These are phyloP conservation scores for Agrotis exclamationis DNA, from an alignment of 2,888 invertebrate genomes.

Conservation along the genomic window DNA sequence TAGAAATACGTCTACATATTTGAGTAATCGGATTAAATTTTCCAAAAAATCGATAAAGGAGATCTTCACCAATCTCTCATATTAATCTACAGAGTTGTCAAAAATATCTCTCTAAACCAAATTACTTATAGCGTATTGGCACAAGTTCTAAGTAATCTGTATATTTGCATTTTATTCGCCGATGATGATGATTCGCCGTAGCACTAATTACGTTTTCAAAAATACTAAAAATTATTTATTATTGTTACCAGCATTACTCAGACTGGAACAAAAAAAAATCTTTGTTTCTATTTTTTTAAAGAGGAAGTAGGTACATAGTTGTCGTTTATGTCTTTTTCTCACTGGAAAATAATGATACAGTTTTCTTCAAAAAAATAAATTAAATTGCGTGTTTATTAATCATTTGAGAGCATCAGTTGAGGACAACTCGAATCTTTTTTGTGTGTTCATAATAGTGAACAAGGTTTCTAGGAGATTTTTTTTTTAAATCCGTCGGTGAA, in stretches of 20 bases:
- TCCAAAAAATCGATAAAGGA: background rate
- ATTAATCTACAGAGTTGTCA: background rate
- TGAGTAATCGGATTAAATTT: background rate
- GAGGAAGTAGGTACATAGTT: rapidly evolving
- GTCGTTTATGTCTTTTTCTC: background rate
- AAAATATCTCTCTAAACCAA: background rate
- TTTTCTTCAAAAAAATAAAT: too few relatives aligned
- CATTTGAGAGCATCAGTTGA: too few relatives aligned
- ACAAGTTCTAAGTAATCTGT: background rate
- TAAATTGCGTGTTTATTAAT: too few relatives aligned
- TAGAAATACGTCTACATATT: background rate
- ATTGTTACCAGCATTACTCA: background rate
- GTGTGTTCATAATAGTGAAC: too few relatives aligned
- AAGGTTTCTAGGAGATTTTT: too few relatives aligned
- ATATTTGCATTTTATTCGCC: background rate
- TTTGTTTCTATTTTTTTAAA: background rate
- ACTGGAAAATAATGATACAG: background rate
- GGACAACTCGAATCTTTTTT: too few relatives aligned
- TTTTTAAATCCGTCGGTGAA: too few relatives aligned
- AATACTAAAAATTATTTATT: background rate
- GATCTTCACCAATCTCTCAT: background rate
- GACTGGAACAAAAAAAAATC: too few relatives aligned
- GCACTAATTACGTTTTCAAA: background rate
- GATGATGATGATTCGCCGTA: too few relatives aligned
- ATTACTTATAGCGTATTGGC: too few relatives aligned